Conservation (phyloP, 2,113 vertebrate genomes). For the Lucifuga dentata region DNA sequence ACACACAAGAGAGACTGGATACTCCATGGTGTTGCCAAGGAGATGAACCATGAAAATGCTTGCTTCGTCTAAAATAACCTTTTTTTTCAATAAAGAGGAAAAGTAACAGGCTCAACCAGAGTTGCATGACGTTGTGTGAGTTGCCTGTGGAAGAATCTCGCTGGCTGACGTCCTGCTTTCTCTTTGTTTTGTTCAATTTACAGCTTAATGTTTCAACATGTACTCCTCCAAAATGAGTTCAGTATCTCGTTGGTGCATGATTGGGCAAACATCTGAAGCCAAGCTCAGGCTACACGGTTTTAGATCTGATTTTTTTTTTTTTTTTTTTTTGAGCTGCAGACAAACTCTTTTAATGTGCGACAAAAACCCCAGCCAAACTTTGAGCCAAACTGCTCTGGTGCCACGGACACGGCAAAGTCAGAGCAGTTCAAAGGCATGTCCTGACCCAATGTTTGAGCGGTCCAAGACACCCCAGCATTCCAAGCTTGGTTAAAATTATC, state of each 20-base stretch:
- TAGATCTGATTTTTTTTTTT: no score
- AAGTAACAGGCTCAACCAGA: background rate
- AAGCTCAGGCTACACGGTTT: no score
- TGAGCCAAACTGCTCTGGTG: no score
- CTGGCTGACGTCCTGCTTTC: constrained; percentile 61
- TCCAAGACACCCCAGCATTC: no score
- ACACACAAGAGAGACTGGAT: constrained; percentile 29
- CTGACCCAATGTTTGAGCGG: no score
- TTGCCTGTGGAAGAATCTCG: constrained; percentile 55
- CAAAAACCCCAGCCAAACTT: no score
- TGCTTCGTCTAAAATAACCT: constrained; percentile 46
- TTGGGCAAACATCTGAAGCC: constrained; percentile 41
- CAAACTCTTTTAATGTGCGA: no score
- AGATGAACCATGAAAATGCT: constrained; percentile 37
- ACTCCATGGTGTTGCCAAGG: constrained; percentile 52
- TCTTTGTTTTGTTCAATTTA: constrained; percentile 56
- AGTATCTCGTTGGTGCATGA: constrained; percentile 60
- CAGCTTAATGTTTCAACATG: constrained; percentile 55
- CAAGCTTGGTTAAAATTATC: no score
- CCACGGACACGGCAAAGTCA: no score
- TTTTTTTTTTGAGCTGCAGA: no score
- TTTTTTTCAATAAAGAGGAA: constrained; percentile 10
- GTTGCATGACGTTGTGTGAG: constrained; percentile 46
- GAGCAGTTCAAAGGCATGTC: no score
- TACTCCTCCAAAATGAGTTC: constrained; percentile 38